phyloP scores from a whole-genome alignment of 1,140 invertebrate species.

The Ceratitis capitata region DNA sequence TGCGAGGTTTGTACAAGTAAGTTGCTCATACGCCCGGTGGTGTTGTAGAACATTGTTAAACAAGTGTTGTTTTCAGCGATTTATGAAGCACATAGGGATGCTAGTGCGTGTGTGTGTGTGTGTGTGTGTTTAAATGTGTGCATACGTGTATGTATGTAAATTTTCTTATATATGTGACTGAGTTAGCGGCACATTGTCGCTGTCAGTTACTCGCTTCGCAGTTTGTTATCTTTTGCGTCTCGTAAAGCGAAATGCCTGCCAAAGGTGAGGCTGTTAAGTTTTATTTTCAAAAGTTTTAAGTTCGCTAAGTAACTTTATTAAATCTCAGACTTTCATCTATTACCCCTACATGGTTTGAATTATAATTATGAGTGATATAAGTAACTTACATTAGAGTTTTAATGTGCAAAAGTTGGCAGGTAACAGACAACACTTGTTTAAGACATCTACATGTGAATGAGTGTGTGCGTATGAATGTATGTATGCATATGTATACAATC shows the following conservation, averaged over 20 bases:
- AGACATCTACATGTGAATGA: not conserved
- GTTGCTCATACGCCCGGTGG: constrained; percentile 15
- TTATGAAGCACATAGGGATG: not conserved
- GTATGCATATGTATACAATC: too few relatives aligned
- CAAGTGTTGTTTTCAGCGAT: not conserved
- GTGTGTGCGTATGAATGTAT: not conserved
- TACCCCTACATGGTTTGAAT: too few relatives aligned
- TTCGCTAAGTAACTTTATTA: not conserved
- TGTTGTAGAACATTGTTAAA: not conserved
- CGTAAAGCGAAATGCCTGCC: not conserved
- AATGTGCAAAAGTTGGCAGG: not conserved
- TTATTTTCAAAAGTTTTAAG: not conserved
- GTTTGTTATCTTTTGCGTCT: not conserved
- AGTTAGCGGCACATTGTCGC: not conserved
- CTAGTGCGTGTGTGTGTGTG: not conserved
- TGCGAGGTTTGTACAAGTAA: too few relatives aligned
- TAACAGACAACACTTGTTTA: not conserved
- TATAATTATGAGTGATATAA: too few relatives aligned
- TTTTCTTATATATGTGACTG: not conserved
- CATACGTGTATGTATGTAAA: not conserved
- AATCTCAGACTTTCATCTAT: not conserved
- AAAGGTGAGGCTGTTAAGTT: not conserved
- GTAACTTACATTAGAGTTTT: not conserved
- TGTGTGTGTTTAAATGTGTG: not conserved
- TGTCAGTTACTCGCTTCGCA: not conserved